Evolutionary conservation across 2,113 vertebrate genomes (phyloP), one percentile per base, ranked within the genome.

Genomic region (Tursiops truncatus): DNA sequence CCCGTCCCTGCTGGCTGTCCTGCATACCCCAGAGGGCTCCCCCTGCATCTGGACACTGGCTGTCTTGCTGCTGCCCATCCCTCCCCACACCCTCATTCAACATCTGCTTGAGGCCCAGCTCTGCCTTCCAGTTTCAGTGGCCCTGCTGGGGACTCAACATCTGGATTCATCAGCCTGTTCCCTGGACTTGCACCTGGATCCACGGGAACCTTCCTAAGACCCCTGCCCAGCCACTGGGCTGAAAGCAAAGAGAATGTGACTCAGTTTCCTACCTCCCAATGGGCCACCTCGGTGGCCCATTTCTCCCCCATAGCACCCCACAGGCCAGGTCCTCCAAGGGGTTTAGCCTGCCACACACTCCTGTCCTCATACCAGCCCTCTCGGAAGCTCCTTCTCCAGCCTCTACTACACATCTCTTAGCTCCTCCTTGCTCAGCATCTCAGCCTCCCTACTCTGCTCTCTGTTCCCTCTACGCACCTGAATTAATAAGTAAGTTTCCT

Each of bases 51-150:
- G 89, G 77, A 86, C 77, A 41, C 28, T 41, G 85, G 60, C 91
- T 15, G 41, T 28, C 58, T 84, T 89, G 91, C 85, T 87, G 81
- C 56, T 56, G 13, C 70, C 70, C 63, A 58, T 67, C 68, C 80
- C 53, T 77, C 63, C 56, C 82, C 80, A 89, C 80, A 56, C 70
- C 53, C 28, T 44, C n/a, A 33, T 10, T 70, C 65, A 77, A 65
- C 93, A 86, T 93, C 91, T 97, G 89, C 82, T 47, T 62, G 89
- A 95, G 70, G 93, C 86, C 74, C 81, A 74, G 47, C 38, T 71
- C 63, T 91, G 79, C 79, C 74, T 97, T 70, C 68, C 93, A 44
- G 65, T 76, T 89, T 93, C 63, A 38, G 86, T 26, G 60, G 28
- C 77, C 53, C 31, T 36, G 60, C 62, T 91, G 21, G 18, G 47